Conservation (phyloP, 1,140 invertebrate genomes). For the Hydropsyche tenuis region DNA sequence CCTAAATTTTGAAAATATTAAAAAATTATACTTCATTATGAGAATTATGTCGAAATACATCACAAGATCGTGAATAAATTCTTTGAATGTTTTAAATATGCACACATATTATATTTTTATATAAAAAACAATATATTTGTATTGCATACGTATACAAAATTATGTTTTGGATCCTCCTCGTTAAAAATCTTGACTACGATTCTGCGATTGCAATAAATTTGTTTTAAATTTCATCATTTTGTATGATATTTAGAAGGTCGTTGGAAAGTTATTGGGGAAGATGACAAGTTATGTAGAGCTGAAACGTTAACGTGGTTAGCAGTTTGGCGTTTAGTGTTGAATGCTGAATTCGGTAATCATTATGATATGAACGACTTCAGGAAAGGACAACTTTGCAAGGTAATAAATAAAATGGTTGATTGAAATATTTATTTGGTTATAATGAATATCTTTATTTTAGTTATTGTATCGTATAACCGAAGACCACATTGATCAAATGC, state of each 20-base stretch:
- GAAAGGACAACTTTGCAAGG: constrained; percentile 67
- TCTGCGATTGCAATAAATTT: background rate
- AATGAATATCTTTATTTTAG: constrained; percentile 52
- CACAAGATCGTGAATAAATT: no score
- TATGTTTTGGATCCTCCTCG: no score
- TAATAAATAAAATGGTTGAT: constrained; percentile 51
- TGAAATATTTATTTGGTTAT: background rate
- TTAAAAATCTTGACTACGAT: no score
- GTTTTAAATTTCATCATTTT: background rate
- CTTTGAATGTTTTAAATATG: no score
- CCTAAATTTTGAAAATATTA: no score
- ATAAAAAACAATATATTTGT: no score
- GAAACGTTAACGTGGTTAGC: constrained; percentile 79
- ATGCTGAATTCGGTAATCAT: constrained; percentile 66
- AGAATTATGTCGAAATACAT: no score
- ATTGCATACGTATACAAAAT: no score
- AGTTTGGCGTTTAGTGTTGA: constrained; percentile 70
- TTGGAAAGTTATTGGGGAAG: constrained; percentile 67
- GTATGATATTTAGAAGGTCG: constrained; percentile 60
- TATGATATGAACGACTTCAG: constrained; percentile 76
- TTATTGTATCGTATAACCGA: constrained; percentile 69
- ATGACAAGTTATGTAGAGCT: constrained; percentile 66
- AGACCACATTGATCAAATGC: constrained; percentile 74
- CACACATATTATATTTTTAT: no score
- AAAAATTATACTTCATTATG: no score